Conservation (phyloP, 2,113 vertebrate genomes). For the Esox niger region DNA sequence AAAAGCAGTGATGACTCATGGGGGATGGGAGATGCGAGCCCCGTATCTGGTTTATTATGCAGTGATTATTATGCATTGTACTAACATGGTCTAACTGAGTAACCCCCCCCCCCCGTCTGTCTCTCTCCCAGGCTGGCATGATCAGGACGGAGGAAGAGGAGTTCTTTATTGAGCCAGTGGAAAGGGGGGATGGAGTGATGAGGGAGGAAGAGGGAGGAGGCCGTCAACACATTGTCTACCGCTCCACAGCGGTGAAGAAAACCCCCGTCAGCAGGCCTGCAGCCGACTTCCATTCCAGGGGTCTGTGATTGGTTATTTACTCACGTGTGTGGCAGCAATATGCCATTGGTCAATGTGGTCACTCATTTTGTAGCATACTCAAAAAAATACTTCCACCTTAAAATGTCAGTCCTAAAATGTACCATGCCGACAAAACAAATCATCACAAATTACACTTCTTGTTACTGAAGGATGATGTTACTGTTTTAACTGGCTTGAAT, state of each 20-base stretch:
- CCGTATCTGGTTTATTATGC: too few relatives aligned
- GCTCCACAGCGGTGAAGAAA: slow-evolving; percentile 80
- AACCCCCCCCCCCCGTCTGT: slow-evolving; percentile 8
- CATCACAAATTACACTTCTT: too few relatives aligned
- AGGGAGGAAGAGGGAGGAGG: slow-evolving; percentile 77
- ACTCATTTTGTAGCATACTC: neutral
- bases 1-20: too few relatives aligned
- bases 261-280: slow-evolving; percentile 46
- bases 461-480: too few relatives aligned
- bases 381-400: neutral
- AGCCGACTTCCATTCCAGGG: slow-evolving; percentile 73
- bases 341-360: too few relatives aligned
- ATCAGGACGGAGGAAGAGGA: slow-evolving; percentile 93
- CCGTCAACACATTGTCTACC: slow-evolving; percentile 89
- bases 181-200: slow-evolving; percentile 73
- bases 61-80: too few relatives aligned
- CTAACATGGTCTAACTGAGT: neutral
- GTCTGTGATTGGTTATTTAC: slow-evolving; percentile 71
- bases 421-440: too few relatives aligned
- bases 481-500: too few relatives aligned
- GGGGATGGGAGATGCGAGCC: too few relatives aligned
- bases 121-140: slow-evolving; percentile 85
- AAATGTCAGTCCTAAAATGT: too few relatives aligned
- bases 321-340: neutral
- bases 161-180: slow-evolving; percentile 95